Evolutionary conservation across 2,888 invertebrate genomes (phyloP).

Genomic region (Calameuta pallipes): DNA sequence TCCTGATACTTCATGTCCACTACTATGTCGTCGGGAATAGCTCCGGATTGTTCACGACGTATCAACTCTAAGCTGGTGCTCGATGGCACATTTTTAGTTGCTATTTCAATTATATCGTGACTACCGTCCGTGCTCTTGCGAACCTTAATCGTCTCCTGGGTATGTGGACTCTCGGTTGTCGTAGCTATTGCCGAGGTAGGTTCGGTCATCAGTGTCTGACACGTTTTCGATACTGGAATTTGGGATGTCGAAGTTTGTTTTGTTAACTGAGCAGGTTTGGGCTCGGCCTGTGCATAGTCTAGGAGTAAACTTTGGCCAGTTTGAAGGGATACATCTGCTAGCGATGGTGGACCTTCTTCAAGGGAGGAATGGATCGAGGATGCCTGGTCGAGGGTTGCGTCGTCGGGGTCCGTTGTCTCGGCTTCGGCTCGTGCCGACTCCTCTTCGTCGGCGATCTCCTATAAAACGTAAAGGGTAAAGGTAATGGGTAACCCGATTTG

Average conservation of each 20-base stretch:
- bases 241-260: constrained; percentile 57
- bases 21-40: constrained; percentile 70
- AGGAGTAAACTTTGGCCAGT: constrained; percentile 58
- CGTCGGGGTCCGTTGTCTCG: constrained; percentile 45
- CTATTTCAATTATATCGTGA: constrained; percentile 64
- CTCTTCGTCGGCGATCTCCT: constrained; percentile 40
- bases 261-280: constrained; percentile 47
- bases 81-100: constrained; percentile 55
- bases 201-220: constrained; percentile 46
- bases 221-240: constrained; percentile 40
- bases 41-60: constrained; percentile 14
- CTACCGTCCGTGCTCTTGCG: constrained; percentile 57
- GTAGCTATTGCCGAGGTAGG: constrained; percentile 20
- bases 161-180: constrained; percentile 23
- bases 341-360: constrained; percentile 47
- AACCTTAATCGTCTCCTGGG: constrained; percentile 59
- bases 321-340: constrained; percentile 61
- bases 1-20: constrained; percentile 80
- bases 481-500: background rate
- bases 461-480: constrained; percentile 33
- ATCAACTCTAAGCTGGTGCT: constrained; percentile 28
- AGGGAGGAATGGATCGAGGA: constrained; percentile 55
- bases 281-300: constrained; percentile 36
- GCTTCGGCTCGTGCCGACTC: constrained; percentile 33
- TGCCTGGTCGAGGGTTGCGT: constrained; percentile 57